Evolutionary conservation across 2,888 invertebrate species (phyloP).

Genomic region (Torymus texanus): DNA sequence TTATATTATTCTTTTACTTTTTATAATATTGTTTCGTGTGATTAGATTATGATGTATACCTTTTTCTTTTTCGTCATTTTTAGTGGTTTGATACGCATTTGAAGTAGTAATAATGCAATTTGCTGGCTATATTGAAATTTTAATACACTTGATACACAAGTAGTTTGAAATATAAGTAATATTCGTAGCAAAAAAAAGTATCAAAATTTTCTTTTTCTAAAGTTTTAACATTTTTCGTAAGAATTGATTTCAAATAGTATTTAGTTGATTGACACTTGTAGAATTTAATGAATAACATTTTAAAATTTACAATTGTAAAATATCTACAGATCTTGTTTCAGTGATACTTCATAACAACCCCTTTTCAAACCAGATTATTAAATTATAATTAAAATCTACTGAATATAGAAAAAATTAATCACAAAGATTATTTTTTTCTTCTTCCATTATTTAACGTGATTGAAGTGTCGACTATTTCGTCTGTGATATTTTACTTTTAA

Average conservation of each 20-base stretch:
- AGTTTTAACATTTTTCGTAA: conserved; percentile 3
- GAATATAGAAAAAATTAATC: too few relatives aligned
- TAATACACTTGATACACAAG: conserved; percentile 32
- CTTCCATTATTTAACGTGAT: too few relatives aligned
- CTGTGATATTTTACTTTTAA: neutral
- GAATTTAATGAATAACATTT: conserved; percentile 16
- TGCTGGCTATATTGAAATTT: conserved; percentile 33
- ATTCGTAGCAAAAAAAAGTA: conserved; percentile 10
- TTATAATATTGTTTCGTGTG: conserved; percentile 37
- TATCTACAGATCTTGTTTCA: neutral
- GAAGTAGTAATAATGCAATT: conserved; percentile 40
- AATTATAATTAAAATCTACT: too few relatives aligned
- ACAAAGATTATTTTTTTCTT: too few relatives aligned
- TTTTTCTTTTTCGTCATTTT: conserved; percentile 50
- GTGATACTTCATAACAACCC: too few relatives aligned
- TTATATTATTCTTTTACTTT: conserved; percentile 34
- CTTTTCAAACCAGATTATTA: too few relatives aligned
- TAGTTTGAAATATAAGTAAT: conserved; percentile 34
- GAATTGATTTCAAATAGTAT: conserved; percentile 9
- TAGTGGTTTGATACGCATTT: conserved; percentile 49
- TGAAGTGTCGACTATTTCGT: too few relatives aligned
- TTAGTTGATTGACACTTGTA: conserved; percentile 35
- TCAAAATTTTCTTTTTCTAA: conserved; percentile 23
- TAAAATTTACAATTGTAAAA: conserved; percentile 2
- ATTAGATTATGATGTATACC: conserved; percentile 39